Evolutionary conservation across 2,888 invertebrate genomes (phyloP), one percentile per base, ranked within the genome.

Genomic region (Eurytoma adleriae): DNA sequence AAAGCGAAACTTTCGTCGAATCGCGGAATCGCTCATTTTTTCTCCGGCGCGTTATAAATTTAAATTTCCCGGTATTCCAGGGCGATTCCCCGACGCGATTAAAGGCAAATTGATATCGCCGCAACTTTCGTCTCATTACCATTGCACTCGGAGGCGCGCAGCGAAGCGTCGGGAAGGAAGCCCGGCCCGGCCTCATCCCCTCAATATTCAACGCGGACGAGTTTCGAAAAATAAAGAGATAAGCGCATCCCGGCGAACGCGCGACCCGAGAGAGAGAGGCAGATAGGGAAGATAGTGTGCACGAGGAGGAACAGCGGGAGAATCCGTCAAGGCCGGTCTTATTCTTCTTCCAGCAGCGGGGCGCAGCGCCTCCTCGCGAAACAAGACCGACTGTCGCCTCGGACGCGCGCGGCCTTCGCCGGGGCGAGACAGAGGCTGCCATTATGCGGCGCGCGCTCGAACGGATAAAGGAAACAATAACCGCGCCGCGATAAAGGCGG

Each of bases 291-390:
- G 18, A 64, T 54, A 10, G n/a, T n/a, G n/a, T n/a, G n/a, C n/a
- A n/a, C 3, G 20, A 1, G 5, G 18, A n/a, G 59, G 59, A 10
- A 59, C 59, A 24, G 59, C 12, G 59, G 20, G 5, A 13, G 20
- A 59, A 62, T 27, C 18, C 30, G 27, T 40, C 77, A 78, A 78
- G 77, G 77, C 54, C 71, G 77, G 50, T 24, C 77, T 69, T 61
- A 69, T 61, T 76, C 69, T 61, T 61, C 64, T 50, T 52, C 14
- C 50, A 54, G 24, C 18, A 40, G 27, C 20, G 57, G 70, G 50
- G 64, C 70, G 64, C 54, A 24, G 24, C 57, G 27, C 50, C 56
- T 40, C 13, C 50, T 67, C 64, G 48, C 27, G 57, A 12, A 59
- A 27, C 67, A 40, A 64, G 73, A 73, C 54, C 73, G 48, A 52